phyloP scores from a whole-genome alignment of 2,797 vertebrate species.

The Spea hammondii region DNA sequence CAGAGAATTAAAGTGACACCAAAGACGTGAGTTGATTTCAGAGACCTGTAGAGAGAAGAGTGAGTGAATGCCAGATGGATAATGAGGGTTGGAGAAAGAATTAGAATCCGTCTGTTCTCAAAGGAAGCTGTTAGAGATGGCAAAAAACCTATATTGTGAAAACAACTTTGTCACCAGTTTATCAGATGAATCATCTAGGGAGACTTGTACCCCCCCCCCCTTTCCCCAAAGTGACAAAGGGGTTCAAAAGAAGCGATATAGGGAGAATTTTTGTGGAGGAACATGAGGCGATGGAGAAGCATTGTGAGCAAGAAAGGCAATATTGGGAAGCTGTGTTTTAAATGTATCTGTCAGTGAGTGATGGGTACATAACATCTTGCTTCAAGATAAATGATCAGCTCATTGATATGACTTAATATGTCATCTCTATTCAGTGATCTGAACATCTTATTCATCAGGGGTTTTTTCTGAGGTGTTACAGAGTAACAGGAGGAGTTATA shows the following conservation, averaged over 20 bases:
- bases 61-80: constrained; percentile 27
- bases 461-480: neutral
- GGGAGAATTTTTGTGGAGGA: constrained; percentile 25
- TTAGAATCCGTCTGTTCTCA: constrained; percentile 44
- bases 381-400: no score
- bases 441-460: no score
- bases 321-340: no score
- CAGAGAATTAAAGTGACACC: constrained; percentile 26
- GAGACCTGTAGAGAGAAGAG: constrained; percentile 50
- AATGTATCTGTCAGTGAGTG: no score
- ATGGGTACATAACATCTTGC: no score
- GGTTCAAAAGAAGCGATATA: neutral
- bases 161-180: constrained; percentile 36
- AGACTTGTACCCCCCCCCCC: constrained; percentile 29
- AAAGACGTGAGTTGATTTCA: constrained; percentile 43
- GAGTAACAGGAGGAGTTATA: constrained; percentile 9
- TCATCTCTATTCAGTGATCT: no score
- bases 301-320: neutral
- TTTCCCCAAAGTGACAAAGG: constrained; percentile 15
- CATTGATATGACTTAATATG: no score
- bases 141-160: constrained; percentile 43
- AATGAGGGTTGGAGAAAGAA: constrained; percentile 28
- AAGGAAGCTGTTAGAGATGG: constrained; percentile 45
- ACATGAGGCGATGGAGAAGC: neutral
- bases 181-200: constrained; percentile 20